Percentiles rank a stretch among this genome's conserved stretches.
Conservation (phyloP, 2,888 invertebrate genomes). For the Flabesymbios commensalis region DNA sequence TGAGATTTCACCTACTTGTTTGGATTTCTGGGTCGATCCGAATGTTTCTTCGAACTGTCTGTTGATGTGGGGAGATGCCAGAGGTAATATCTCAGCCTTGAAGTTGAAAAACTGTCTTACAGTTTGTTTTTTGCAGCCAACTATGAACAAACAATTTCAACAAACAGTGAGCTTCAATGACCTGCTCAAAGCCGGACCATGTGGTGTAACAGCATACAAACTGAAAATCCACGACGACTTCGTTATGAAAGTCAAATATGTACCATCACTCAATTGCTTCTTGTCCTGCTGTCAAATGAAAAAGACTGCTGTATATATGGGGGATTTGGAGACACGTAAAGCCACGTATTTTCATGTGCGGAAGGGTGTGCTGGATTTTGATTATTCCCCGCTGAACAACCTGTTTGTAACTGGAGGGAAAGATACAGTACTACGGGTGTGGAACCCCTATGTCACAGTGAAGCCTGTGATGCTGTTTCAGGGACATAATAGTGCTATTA, state of each 20-base stretch:
- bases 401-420: conserved; percentile 66
- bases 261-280: conserved; percentile 61
- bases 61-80: conserved; percentile 75
- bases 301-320: conserved; percentile 68
- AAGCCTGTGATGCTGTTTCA: conserved; percentile 70
- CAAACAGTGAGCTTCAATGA: background rate
- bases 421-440: conserved; percentile 75
- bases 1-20: conserved; percentile 66
- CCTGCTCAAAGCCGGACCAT: background rate
- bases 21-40: conserved; percentile 64
- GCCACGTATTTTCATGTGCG: conserved; percentile 65
- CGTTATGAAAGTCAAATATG: conserved; percentile 72
- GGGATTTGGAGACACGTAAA: conserved; percentile 67
- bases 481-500: conserved; percentile 70
- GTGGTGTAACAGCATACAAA: conserved; percentile 12
- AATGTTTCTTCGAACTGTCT: conserved; percentile 67
- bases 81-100: conserved; percentile 65
- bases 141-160: conserved; percentile 3
- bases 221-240: conserved; percentile 55
- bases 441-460: conserved; percentile 78
- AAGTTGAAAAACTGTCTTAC: conserved; percentile 10
- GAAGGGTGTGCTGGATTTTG: conserved; percentile 62
- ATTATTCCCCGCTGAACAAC: conserved; percentile 48
- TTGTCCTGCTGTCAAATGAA: conserved; percentile 72
- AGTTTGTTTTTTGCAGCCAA: conserved; percentile 22